Conservation (phyloP, 2,797 vertebrate species). For the Psittacula echo region DNA sequence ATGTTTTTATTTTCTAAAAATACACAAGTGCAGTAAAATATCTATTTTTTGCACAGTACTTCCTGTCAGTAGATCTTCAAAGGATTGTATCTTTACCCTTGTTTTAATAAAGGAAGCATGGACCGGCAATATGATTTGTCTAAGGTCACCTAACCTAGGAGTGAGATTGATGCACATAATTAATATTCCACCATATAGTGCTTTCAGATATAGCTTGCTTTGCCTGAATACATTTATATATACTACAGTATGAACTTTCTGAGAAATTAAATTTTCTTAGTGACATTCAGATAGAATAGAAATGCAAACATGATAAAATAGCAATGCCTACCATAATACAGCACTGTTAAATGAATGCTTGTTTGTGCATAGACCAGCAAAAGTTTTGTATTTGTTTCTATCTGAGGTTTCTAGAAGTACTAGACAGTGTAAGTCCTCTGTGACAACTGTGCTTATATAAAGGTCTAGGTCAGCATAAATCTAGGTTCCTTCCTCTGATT, state of each 20-base stretch:
- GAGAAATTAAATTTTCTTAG: background rate
- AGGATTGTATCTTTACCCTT: background rate
- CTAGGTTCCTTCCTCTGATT: background rate
- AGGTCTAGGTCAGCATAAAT: background rate
- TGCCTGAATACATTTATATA: background rate
- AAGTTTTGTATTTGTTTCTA: background rate
- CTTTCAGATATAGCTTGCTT: background rate
- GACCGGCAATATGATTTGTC: background rate
- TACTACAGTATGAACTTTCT: background rate
- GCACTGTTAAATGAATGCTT: background rate
- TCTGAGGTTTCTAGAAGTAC: background rate
- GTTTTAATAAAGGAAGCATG: background rate
- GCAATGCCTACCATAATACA: background rate
- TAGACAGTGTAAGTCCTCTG: background rate
- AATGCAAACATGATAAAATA: background rate
- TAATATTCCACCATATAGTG: background rate
- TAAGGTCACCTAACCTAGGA: background rate
- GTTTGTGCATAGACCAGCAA: background rate
- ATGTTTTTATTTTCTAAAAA: background rate
- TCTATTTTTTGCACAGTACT: background rate
- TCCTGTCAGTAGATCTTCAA: background rate
- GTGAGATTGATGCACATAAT: background rate
- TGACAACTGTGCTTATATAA: background rate
- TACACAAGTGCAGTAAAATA: background rate
- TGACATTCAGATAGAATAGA: background rate